Base-by-base conservation (phyloP, 2,888 invertebrate species). In the Exocentrus adspersus region DNA sequence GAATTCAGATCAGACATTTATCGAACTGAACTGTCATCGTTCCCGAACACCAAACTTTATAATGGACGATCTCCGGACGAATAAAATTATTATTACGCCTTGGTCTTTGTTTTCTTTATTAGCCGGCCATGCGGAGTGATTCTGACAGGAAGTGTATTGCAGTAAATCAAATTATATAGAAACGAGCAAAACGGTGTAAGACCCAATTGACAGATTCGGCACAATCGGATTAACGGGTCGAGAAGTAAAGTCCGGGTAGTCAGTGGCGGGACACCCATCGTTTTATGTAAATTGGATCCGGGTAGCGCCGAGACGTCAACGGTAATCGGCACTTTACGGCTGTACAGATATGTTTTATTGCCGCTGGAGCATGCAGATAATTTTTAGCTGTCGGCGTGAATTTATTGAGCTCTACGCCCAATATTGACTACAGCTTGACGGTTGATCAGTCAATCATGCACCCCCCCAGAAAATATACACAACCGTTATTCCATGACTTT, bases 281-380 rank as follows among this genome's bases (percentile, higher is more conserved):
- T 53, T 54, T 61, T 54, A 61, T 61, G 61, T 28, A 54, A 61
- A 61, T 61, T 48, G 54, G 32, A 54, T 48, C 45, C 45, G 12
- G 53, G n/a, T n/a, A n/a, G 24, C 24, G n/a, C 14, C 10, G 43
- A 20, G n/a, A 28, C 28, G 32, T 4, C 7, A 7, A n/a, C 32
- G 37, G 37, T 54, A 43, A 54, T 54, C 54, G 43, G 19, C 43
- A 10, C 28, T 54, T 54, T 45, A 43, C 43, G 54, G 19, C 6
- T n/a, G 5, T 16, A 16, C 43, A 14, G 24, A 17, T 42, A 24
- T 53, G 24, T 21, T 43, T 43, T 51, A 51, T 51, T 37, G 16
- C 24, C 9, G 51, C 32, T 51, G 51, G 19, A 16, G 51, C 19
- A 19, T 9, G 20, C 16, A 32, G 51, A 32, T 10, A n/a, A 21